Evolutionary conservation across 1,140 invertebrate genomes (phyloP).

Genomic region (Cydia splendana): DNA sequence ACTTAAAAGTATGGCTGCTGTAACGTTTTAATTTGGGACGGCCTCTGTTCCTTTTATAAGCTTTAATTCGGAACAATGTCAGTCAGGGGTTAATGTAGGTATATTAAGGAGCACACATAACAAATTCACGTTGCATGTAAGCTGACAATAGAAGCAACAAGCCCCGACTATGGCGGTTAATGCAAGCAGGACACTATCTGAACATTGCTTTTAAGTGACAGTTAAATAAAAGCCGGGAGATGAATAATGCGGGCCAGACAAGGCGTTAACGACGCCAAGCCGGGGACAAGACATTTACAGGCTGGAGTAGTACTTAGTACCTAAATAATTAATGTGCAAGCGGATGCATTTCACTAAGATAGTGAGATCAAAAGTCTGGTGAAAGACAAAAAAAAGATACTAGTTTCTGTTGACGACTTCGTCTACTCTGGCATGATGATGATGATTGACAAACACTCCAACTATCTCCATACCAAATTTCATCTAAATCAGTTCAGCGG

Average conservation of each 20-base stretch:
- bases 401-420: too few relatives aligned
- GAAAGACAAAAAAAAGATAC: too few relatives aligned
- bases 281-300: constrained; percentile 2
- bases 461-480: too few relatives aligned
- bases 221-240: constrained; percentile 31
- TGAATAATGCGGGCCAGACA: constrained; percentile 8
- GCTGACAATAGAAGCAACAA: constrained; percentile 18
- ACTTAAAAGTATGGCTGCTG: too few relatives aligned
- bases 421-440: too few relatives aligned
- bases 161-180: background rate
- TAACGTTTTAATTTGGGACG: background rate
- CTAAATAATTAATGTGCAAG: background rate
- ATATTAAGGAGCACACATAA: background rate
- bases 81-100: background rate
- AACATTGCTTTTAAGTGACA: constrained; percentile 38
- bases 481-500: too few relatives aligned
- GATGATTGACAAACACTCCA: too few relatives aligned
- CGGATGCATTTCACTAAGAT: background rate
- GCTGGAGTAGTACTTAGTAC: background rate
- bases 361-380: background rate
- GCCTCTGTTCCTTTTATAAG: background rate
- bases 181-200: constrained; percentile 19
- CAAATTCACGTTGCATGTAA: background rate
- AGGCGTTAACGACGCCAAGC: constrained; percentile 15
- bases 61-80: background rate